These are phyloP conservation scores for Odontomachus brunneus DNA, from an alignment of 1,140 invertebrate species.

Conservation along the genomic window DNA sequence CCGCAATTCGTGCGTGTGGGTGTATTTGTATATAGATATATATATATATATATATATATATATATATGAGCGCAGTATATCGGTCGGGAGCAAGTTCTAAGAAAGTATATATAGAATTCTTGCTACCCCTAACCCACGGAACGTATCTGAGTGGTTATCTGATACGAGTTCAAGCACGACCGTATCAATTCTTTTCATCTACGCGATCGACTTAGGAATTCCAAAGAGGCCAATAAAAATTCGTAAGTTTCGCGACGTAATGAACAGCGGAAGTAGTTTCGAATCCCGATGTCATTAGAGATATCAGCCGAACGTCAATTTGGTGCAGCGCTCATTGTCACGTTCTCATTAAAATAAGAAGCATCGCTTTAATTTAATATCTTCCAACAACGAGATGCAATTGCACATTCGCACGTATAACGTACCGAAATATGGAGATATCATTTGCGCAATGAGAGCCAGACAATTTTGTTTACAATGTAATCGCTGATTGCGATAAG, in stretches of 20 bases:
- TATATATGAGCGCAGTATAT: constrained; percentile 32
- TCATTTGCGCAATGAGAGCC: constrained; percentile 22
- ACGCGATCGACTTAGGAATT: constrained; percentile 76
- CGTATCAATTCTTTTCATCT: constrained; percentile 80
- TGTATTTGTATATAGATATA: constrained; percentile 6
- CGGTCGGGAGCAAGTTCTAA: constrained; percentile 51
- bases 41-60: constrained; percentile 17
- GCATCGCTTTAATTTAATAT: too few relatives aligned
- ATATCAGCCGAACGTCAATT: neutral
- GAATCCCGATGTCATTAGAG: constrained; percentile 13
- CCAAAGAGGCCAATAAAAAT: constrained; percentile 60
- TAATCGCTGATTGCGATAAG: neutral
- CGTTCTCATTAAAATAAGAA: neutral
- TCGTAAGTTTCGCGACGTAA: constrained; percentile 64
- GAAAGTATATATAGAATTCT: constrained; percentile 73
- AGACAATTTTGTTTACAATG: constrained; percentile 23
- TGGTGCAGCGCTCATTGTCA: constrained; percentile 19
- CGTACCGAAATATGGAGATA: neutral
- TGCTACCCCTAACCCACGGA: constrained; percentile 71
- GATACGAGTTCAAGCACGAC: constrained; percentile 73
- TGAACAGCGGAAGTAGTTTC: constrained; percentile 47
- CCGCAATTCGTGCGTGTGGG: constrained; percentile 45
- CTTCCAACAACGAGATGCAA: too few relatives aligned
- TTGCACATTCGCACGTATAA: too few relatives aligned
- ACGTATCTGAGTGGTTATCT: constrained; percentile 79